These are phyloP conservation scores for Peromyscus eremicus DNA, from an alignment of 2,797 vertebrate species.

Conservation along the genomic window DNA sequence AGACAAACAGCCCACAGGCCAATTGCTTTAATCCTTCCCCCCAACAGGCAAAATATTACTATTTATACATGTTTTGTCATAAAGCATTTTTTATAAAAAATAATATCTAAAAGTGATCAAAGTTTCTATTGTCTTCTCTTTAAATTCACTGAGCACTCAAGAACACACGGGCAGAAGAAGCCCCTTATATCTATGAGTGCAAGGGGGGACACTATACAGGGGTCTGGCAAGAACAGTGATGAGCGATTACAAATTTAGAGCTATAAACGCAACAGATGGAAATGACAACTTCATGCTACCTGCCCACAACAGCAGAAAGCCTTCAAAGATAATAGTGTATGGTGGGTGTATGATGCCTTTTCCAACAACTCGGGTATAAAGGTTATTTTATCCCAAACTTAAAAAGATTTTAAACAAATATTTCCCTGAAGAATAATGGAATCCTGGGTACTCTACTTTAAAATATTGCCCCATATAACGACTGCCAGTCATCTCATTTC, in stretches of 20 bases:
- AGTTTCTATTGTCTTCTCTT: constrained; percentile 41
- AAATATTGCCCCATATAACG: constrained; percentile 59
- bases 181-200: neutral
- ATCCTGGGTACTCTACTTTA: constrained; percentile 52
- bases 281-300: neutral
- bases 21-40: neutral
- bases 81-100: constrained; percentile 47
- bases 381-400: constrained; percentile 45
- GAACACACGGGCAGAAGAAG: neutral
- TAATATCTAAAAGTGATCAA: constrained; percentile 39
- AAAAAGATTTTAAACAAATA: constrained; percentile 57
- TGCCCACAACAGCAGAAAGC: neutral
- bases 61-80: neutral
- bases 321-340: neutral
- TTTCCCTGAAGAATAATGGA: neutral
- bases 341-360: neutral
- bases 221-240: neutral
- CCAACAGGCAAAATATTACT: constrained; percentile 6
- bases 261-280: neutral
- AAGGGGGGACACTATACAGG: neutral
- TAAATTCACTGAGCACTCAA: constrained; percentile 35
- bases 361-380: neutral
- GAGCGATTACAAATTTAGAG: neutral
- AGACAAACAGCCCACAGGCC: neutral
- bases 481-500: constrained; percentile 38